Conservation (phyloP, 2,113 vertebrate genomes). For the Brachirus orientalis region DNA sequence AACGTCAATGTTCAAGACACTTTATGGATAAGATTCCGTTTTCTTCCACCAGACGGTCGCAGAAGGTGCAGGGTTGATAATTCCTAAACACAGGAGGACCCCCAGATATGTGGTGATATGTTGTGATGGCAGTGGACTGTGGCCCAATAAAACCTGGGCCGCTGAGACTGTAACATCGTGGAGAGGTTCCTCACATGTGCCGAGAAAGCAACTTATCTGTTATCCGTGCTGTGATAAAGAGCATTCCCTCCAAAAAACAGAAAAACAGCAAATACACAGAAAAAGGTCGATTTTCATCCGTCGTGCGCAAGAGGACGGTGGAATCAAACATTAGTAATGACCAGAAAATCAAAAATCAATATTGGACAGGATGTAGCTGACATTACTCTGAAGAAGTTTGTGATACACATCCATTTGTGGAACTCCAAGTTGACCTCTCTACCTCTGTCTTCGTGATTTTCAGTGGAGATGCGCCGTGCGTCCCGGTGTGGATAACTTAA, state of each 20-base stretch:
- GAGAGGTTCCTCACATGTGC: conserved; percentile 75
- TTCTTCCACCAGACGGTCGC: conserved; percentile 41
- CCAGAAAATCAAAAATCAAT: conserved; percentile 6
- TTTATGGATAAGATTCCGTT: conserved; percentile 57
- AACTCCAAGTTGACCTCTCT: conserved; percentile 52
- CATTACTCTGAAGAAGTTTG: conserved; percentile 25
- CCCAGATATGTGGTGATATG: conserved; percentile 76
- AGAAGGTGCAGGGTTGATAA: conserved; percentile 40
- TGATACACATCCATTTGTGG: conserved; percentile 56
- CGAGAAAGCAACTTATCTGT: conserved; percentile 59
- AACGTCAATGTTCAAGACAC: conserved; percentile 81
- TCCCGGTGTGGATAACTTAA: conserved; percentile 63
- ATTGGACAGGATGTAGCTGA: conserved; percentile 1
- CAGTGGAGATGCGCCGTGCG: conserved; percentile 63
- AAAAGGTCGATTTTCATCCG: conserved; percentile 64
- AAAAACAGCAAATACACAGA: conserved; percentile 25
- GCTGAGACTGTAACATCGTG: conserved; percentile 83
- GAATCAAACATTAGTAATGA: conserved; percentile 29
- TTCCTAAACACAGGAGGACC: conserved; percentile 76
- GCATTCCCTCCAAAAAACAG: conserved; percentile 60
- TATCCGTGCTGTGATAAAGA: conserved; percentile 65
- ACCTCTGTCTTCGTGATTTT: conserved; percentile 21
- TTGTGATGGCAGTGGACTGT: conserved; percentile 67
- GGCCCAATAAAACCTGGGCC: conserved; percentile 84
- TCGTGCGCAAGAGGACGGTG: conserved; percentile 31